Conservation (phyloP, 2,888 invertebrate species). For the Atrina japonica region DNA sequence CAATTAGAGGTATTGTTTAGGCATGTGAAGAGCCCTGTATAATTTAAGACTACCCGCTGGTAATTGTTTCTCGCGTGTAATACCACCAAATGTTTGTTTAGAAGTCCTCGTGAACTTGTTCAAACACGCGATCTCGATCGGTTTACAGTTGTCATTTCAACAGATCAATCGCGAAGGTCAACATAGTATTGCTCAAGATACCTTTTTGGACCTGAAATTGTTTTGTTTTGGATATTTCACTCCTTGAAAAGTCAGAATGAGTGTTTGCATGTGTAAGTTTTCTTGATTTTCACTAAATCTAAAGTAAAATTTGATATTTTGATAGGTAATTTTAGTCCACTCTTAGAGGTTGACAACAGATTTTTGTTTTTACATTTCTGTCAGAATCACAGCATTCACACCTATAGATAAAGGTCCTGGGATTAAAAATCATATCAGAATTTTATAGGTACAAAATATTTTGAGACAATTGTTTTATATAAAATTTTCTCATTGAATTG, state of each 20-base stretch:
- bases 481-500: neutral
- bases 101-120: constrained; percentile 35
- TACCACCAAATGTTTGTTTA: constrained; percentile 12
- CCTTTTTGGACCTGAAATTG: neutral
- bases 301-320: neutral
- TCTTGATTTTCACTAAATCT: neutral
- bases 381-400: too few species aligned
- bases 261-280: constrained; percentile 42
- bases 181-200: constrained; percentile 1
- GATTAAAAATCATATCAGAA: neutral
- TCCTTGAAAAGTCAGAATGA: constrained; percentile 26
- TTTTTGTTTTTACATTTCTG: too few species aligned
- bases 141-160: constrained; percentile 3
- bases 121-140: constrained; percentile 34
- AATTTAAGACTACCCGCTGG: too few species aligned
- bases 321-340: constrained; percentile 4
- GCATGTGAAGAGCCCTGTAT: too few species aligned
- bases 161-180: constrained; percentile 5
- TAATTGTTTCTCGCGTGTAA: constrained; percentile 33
- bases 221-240: neutral
- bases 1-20: too few species aligned
- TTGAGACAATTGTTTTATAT: neutral
- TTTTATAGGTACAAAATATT: neutral
- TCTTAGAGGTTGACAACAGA: too few species aligned
- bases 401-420: too few species aligned